A percentile compares a stretch with the other conserved stretches of the same genome.
phyloP scores from a whole-genome alignment of 2,797 vertebrate species.

The Rhabdomys pumilio region DNA sequence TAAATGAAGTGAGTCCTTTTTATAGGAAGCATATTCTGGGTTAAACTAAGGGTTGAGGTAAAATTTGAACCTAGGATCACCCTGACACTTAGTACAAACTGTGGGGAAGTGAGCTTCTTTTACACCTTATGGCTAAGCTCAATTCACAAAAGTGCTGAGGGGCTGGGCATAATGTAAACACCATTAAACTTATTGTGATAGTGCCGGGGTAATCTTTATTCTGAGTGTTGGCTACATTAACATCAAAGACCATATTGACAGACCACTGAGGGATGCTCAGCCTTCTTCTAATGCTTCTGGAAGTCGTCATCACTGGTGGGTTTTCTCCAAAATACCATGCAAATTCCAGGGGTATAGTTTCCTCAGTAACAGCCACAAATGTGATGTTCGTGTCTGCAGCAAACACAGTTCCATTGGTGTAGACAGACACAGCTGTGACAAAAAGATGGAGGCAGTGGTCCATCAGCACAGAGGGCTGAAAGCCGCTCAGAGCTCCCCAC shows the following conservation, averaged over 20 bases:
- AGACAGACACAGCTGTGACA: conserved; percentile 87
- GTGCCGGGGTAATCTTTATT: too few species aligned
- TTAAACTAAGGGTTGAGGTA: rapidly evolving
- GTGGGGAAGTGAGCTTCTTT: not conserved
- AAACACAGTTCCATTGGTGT: conserved; percentile 88
- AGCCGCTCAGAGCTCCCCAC: not conserved
- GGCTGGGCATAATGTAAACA: not conserved
- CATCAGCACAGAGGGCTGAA: rapidly evolving
- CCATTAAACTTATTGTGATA: not conserved
- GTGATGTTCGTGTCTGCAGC: conserved; percentile 88
- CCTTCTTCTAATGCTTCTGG: conserved; percentile 87
- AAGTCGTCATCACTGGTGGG: conserved; percentile 85
- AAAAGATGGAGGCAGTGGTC: not conserved
- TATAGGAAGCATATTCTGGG: not conserved
- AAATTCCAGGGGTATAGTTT: conserved; percentile 86
- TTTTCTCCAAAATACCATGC: conserved; percentile 92
- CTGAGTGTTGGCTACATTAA: rapidly evolving
- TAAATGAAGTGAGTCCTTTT: too few species aligned
- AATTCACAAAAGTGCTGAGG: not conserved
- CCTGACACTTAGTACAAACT: rapidly evolving
- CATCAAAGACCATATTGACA: not conserved
- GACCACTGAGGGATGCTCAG: conserved; percentile 89
- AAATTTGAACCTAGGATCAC: not conserved
- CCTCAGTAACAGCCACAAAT: conserved; percentile 88
- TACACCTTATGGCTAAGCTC: not conserved